Evolutionary conservation across 1,140 invertebrate genomes (phyloP).

Genomic region (Cherax quadricarinatus): DNA sequence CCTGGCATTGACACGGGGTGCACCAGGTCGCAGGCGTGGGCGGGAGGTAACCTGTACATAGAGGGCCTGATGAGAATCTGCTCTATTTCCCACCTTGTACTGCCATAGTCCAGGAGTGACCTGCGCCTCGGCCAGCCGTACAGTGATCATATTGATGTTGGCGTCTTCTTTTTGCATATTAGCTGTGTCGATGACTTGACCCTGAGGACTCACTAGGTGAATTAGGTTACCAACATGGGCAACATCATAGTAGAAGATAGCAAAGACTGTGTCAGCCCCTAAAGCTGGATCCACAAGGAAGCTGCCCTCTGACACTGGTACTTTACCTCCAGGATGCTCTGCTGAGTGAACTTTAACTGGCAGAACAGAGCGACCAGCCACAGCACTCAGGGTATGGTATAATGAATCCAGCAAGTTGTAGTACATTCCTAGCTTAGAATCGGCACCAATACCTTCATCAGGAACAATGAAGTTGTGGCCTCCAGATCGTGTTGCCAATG

Average conservation of each 20-base stretch:
- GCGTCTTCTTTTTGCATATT: conserved; percentile 73
- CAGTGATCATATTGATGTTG: conserved; percentile 73
- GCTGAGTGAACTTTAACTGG: conserved; percentile 71
- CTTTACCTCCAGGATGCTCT: conserved; percentile 66
- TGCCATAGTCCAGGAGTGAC: conserved; percentile 69
- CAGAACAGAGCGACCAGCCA: conserved; percentile 53
- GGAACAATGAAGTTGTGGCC: conserved; percentile 65
- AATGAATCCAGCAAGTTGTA: conserved; percentile 72
- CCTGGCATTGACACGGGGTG: conserved; percentile 53
- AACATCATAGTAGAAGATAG: conserved; percentile 74
- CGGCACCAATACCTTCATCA: conserved; percentile 72
- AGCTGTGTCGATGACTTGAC: conserved; percentile 72
- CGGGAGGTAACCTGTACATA: conserved; percentile 73
- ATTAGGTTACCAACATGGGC: conserved; percentile 73
- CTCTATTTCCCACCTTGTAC: conserved; percentile 71
- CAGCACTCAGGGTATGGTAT: conserved; percentile 59
- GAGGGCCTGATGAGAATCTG: conserved; percentile 70
- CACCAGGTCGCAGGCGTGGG: conserved; percentile 21
- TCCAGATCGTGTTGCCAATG: conserved; percentile 52
- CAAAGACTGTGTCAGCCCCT: conserved; percentile 74
- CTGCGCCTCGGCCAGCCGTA: conserved; percentile 65
- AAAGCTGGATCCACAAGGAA: conserved; percentile 73
- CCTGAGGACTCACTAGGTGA: conserved; percentile 71
- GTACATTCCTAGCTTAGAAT: conserved; percentile 72
- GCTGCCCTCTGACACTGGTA: conserved; percentile 70